These are phyloP conservation scores for Acipenser oxyrinchus DNA, from an alignment of 2,797 vertebrate genomes.

Conservation along the genomic window DNA sequence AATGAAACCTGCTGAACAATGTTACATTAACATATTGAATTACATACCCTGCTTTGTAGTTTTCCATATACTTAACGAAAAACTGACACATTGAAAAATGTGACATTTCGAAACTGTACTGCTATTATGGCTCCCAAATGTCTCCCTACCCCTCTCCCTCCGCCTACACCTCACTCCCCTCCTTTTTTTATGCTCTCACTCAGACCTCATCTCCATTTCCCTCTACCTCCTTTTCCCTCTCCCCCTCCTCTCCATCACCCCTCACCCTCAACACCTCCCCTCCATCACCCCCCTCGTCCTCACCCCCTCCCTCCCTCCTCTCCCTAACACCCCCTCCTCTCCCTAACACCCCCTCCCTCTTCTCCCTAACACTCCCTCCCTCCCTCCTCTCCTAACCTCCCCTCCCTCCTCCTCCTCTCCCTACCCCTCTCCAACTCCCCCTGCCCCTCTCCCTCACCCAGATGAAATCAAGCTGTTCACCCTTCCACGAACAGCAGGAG, in stretches of 20 bases:
- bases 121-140: no score
- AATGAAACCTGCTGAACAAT: no score
- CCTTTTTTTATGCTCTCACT: no score
- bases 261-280: background rate
- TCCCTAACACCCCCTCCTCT: background rate
- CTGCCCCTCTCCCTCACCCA: conserved; percentile 13
- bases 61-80: no score
- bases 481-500: background rate
- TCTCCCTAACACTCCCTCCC: background rate
- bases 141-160: no score
- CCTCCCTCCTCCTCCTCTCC: no score
- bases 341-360: background rate
- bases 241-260: background rate
- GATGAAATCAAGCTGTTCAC: no score
- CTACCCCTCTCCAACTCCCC: conserved; percentile 19
- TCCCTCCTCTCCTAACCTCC: background rate
- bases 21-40: no score
- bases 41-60: no score
- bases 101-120: no score
- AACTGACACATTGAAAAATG: no score
- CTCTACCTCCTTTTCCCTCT: background rate
- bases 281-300: background rate
- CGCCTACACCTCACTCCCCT: no score
- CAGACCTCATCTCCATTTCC: background rate
- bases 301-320: background rate